phyloP scores from a whole-genome alignment of 1,140 invertebrate genomes.

The Bombus superbus region DNA sequence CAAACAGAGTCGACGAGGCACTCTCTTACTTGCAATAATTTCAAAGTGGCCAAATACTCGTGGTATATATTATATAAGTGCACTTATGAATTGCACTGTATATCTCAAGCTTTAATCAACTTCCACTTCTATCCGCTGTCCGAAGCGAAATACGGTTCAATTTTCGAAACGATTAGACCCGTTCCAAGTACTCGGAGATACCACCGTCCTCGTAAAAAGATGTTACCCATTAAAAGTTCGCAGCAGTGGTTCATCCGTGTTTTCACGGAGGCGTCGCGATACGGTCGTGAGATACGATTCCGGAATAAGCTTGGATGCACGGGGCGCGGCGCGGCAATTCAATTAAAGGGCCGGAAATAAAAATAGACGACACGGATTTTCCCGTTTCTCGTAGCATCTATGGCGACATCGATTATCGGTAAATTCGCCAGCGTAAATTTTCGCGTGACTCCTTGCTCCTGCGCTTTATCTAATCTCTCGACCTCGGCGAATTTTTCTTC shows the following conservation, averaged over 20 bases:
- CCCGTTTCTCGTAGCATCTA: neutral
- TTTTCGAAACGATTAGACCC: neutral
- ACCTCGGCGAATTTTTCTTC: neutral
- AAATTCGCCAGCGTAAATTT: neutral
- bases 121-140: neutral
- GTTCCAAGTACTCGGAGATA: neutral
- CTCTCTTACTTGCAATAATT: too few species aligned
- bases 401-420: slow-evolving; percentile 12
- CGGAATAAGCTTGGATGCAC: neutral
- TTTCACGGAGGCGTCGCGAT: neutral
- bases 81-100: neutral
- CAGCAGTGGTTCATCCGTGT: neutral
- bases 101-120: neutral
- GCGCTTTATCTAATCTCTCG: neutral
- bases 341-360: slow-evolving; percentile 32
- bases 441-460: neutral
- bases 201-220: neutral
- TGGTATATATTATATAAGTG: neutral
- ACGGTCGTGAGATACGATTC: neutral
- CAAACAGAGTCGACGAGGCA: too few species aligned
- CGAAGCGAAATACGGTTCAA: neutral
- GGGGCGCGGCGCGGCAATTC: neutral
- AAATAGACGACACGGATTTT: slow-evolving; percentile 38
- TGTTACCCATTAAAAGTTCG: neutral
- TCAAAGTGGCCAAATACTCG: neutral